Conservation (phyloP, 2,113 vertebrate genomes). For the Coracopsis vasa region DNA sequence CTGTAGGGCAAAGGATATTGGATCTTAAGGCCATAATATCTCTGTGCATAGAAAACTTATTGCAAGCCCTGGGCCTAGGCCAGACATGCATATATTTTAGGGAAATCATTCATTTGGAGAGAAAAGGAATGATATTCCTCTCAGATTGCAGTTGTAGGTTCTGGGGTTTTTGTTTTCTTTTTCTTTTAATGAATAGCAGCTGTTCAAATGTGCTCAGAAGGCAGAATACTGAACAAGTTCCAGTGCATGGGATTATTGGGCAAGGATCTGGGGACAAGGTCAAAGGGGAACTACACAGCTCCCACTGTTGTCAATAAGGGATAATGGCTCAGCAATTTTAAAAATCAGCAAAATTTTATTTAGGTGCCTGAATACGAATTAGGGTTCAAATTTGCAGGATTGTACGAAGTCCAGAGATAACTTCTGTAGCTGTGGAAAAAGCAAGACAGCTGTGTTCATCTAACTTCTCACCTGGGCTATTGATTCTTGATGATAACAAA, state of each 20-base stretch:
- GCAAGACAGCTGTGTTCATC: neutral
- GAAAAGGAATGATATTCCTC: slow-evolving; percentile 38
- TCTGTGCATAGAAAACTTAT: slow-evolving; percentile 33
- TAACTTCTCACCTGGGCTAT: neutral
- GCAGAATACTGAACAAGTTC: neutral
- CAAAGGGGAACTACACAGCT: slow-evolving; percentile 11
- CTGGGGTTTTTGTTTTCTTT: neutral
- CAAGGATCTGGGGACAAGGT: neutral
- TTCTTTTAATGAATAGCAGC: slow-evolving; percentile 41
- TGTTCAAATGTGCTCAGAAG: slow-evolving; percentile 23
- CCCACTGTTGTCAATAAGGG: neutral
- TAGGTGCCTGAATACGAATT: neutral
- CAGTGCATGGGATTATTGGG: neutral
- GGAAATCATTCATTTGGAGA: slow-evolving; percentile 64
- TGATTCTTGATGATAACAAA: neutral
- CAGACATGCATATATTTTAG: slow-evolving; percentile 40
- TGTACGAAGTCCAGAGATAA: neutral
- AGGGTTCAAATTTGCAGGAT: neutral
- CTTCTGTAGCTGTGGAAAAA: neutral
- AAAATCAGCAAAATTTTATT: slow-evolving; percentile 22
- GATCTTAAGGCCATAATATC: slow-evolving; percentile 20
- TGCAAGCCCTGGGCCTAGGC: neutral
- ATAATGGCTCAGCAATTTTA: neutral
- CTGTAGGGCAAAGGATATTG: slow-evolving; percentile 58
- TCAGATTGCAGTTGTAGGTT: slow-evolving; percentile 4